Evolutionary conservation across 1,140 invertebrate genomes (phyloP), one percentile per base, ranked within the genome.

Genomic region (Musca domestica): DNA sequence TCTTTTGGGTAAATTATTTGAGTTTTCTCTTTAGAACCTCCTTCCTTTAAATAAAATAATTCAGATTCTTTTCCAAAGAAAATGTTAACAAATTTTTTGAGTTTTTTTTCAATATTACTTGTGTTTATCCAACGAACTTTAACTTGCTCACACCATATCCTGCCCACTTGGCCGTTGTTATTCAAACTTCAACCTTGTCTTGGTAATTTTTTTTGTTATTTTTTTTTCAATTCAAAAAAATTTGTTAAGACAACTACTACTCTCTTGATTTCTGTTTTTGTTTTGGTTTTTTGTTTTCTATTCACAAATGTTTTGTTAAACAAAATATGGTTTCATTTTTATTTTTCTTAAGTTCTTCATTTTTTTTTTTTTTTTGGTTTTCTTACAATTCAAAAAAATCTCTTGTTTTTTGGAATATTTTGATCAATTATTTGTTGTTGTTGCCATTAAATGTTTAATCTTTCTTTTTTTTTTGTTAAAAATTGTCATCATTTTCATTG

Each of bases 401-500:
- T 61, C 34, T n/a, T 34, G 12, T 6, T n/a, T 54, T 22, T 54
- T 23, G 19, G 12, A 22, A 34, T 61, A 34, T 61, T 61, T 61
- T 61, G 56, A 61, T 61, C 56, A 61, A 61, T 34, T 61, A 41
- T 2, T 41, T 61, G 54, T 61, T 61, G 56, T 41, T 61, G 56
- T n/a, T 6, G 47, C 17, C 47, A n/a, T 48, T 48, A n/a, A n/a
- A 48, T n/a, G 17, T 3, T 48, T n/a, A n/a, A n/a, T n/a, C n/a
- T 48, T 48, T 48, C 3, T 58, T 34, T 19, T 34, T 34, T 61
- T 61, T 10, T 20, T 61, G 56, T 61, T 61, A 61, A 61, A 61
- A 61, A 61, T 61, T 61, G 56, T 61, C 56, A 61, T 61, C 56
- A 61, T 61, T 61, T 61, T 61, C 56, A 61, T 61, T 61, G 56